A percentile compares a stretch with the other conserved stretches of the same genome.
These are phyloP conservation scores for Bemisia tabaci DNA, from an alignment of 1,140 invertebrate genomes.

Conservation along the genomic window DNA sequence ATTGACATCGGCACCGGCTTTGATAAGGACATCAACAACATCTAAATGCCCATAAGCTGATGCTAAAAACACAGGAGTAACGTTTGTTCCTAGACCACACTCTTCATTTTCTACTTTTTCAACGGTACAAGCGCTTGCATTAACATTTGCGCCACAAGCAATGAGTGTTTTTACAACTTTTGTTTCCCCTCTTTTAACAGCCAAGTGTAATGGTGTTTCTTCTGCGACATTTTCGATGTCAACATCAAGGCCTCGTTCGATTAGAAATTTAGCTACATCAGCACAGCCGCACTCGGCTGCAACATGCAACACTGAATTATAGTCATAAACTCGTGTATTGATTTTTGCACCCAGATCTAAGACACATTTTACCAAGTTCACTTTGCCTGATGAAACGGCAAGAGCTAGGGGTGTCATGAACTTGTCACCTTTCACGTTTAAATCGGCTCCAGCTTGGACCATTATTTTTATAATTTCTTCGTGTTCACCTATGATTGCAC, in stretches of 20 bases:
- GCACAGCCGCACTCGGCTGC: background rate
- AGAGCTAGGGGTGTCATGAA: background rate
- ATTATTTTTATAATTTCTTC: too few relatives aligned
- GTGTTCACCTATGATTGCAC: too few relatives aligned
- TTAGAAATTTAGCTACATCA: background rate
- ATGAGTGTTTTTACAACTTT: background rate
- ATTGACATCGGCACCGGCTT: background rate
- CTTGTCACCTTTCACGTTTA: background rate
- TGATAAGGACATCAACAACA: background rate
- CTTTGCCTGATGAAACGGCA: background rate
- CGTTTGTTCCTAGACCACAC: too few relatives aligned
- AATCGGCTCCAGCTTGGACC: background rate
- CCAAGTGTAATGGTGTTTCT: background rate
- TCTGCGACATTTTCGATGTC: background rate
- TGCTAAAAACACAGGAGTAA: too few relatives aligned
- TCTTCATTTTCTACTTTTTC: too few relatives aligned
- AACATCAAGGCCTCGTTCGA: background rate
- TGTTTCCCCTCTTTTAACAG: background rate
- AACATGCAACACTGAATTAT: background rate
- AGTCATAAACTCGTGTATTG: background rate
- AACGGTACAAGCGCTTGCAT: too few relatives aligned
- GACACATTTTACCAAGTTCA: background rate
- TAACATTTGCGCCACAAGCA: background rate
- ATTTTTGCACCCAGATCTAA: background rate
- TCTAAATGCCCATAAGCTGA: too few relatives aligned